Evolutionary conservation across 1,140 invertebrate species (phyloP).

Genomic region (Holcopasites calliopsidis): DNA sequence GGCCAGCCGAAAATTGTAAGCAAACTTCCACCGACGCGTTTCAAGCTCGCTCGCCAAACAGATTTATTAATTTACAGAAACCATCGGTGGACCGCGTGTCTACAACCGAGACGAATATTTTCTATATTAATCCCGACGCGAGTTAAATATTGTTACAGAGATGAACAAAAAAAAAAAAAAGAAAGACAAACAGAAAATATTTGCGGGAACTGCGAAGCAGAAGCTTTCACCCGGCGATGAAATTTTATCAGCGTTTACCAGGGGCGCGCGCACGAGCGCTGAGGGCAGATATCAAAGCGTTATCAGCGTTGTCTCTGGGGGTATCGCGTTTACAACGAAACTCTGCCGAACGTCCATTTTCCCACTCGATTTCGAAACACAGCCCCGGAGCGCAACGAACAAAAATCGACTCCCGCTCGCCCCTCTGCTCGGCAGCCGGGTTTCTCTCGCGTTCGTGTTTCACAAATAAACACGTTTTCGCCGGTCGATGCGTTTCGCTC

Average conservation of each 20-base stretch:
- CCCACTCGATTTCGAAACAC: neutral
- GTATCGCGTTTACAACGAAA: conserved; percentile 23
- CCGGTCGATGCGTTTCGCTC: neutral
- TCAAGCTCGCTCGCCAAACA: neutral
- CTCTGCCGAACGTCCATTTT: neutral
- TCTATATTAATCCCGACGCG: too few relatives aligned
- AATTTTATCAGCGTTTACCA: conserved; percentile 21
- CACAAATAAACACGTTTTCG: conserved; percentile 29
- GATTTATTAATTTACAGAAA: too few relatives aligned
- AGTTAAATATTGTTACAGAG: too few relatives aligned
- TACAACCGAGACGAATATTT: too few relatives aligned
- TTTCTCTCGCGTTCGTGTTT: neutral
- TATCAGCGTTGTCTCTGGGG: conserved; percentile 2
- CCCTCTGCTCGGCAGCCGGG: neutral
- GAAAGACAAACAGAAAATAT: neutral
- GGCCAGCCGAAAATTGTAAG: neutral
- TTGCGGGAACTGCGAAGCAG: neutral
- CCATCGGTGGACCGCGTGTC: too few relatives aligned
- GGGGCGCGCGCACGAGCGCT: neutral
- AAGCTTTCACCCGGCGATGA: neutral
- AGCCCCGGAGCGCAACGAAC: neutral
- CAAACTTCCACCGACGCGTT: neutral
- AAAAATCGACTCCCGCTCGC: neutral
- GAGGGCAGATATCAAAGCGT: conserved; percentile 25
- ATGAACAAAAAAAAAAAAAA: neutral